Evolutionary conservation across 2,888 invertebrate genomes (phyloP).

Genomic region (Oeneis ivallda): DNA sequence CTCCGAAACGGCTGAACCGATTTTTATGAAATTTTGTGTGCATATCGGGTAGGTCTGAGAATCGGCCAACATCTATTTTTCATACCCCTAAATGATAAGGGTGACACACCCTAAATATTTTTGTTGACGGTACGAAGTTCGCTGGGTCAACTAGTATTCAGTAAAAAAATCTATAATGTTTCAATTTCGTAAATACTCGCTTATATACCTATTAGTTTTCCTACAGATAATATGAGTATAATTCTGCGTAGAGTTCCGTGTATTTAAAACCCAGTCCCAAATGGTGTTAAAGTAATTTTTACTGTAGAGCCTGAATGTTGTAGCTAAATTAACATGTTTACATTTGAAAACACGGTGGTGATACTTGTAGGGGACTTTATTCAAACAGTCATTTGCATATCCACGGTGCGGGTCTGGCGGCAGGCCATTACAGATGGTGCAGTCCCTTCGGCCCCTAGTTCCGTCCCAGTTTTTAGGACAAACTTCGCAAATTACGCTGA

Average conservation of each 20-base stretch:
- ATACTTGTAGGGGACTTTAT: conserved; percentile 42
- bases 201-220: background rate
- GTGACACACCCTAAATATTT: too few species aligned
- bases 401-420: conserved; percentile 38
- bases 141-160: too few species aligned
- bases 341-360: conserved; percentile 38
- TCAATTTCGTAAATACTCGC: background rate
- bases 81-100: too few species aligned
- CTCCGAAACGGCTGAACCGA: too few species aligned
- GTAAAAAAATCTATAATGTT: too few species aligned
- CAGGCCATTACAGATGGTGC: conserved; percentile 53
- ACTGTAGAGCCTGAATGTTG: background rate
- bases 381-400: conserved; percentile 54
- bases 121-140: too few species aligned
- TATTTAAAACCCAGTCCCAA: background rate
- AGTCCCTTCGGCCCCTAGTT: conserved; percentile 48
- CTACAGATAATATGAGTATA: background rate
- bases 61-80: too few species aligned
- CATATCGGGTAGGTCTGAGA: too few species aligned
- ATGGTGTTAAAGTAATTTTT: conserved; percentile 4
- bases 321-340: conserved; percentile 37
- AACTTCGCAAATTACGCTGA: conserved; percentile 60
- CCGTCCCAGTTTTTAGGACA: conserved; percentile 56
- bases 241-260: background rate
- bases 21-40: too few species aligned